These are phyloP conservation scores for Pyxicephalus adspersus DNA, from an alignment of 2,113 vertebrate species.

Conservation along the genomic window DNA sequence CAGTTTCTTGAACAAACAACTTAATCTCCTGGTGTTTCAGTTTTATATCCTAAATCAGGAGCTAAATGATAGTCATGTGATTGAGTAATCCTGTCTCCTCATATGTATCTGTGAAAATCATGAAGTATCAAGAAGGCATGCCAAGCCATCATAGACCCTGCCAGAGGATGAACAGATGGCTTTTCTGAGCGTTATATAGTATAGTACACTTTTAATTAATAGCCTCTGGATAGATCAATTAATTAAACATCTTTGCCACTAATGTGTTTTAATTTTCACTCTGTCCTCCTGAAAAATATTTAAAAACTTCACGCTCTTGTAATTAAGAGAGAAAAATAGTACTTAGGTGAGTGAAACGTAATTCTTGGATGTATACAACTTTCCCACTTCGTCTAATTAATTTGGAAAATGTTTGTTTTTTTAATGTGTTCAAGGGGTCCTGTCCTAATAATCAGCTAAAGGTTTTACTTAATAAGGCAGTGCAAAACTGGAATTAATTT, in stretches of 20 bases:
- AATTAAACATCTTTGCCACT: slow-evolving; percentile 24
- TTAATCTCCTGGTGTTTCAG: not conserved
- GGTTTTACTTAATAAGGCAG: no score
- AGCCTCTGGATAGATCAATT: slow-evolving; percentile 43
- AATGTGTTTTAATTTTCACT: slow-evolving; percentile 3
- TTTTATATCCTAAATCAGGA: slow-evolving; percentile 11
- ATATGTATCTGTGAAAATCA: slow-evolving; percentile 15
- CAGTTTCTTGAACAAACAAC: not conserved
- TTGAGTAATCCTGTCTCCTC: slow-evolving; percentile 13
- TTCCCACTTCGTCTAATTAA: not conserved
- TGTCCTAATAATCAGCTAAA: no score
- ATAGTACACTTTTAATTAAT: slow-evolving; percentile 49
- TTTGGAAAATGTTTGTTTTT: not conserved
- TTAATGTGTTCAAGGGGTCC: no score
- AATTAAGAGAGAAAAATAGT: not conserved
- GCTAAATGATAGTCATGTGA: not conserved
- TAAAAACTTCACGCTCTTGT: not conserved
- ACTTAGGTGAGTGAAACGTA: not conserved
- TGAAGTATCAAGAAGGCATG: slow-evolving; percentile 16
- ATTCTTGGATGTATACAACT: not conserved
- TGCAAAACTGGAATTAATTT: no score
- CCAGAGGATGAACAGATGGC: slow-evolving; percentile 45
- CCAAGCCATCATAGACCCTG: slow-evolving; percentile 30
- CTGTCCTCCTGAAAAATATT: not conserved
- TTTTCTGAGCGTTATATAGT: slow-evolving; percentile 40